These are phyloP conservation scores for Corythornis cristatus DNA, from an alignment of 2,113 vertebrate genomes.

Conservation along the genomic window DNA sequence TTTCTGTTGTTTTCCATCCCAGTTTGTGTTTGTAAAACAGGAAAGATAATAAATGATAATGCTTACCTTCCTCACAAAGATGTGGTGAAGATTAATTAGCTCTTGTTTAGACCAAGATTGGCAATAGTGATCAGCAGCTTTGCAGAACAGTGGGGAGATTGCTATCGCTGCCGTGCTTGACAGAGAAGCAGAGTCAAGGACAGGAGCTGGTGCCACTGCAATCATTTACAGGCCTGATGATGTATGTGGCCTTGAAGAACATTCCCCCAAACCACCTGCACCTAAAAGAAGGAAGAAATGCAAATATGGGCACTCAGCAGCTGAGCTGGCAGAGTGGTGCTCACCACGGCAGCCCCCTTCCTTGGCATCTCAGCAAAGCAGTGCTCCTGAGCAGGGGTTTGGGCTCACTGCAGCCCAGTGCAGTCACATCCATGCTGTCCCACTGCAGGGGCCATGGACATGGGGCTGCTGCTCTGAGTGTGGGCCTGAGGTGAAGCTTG, in stretches of 20 bases:
- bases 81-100: constrained; percentile 55
- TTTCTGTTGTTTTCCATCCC: constrained; percentile 17
- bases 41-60: constrained; percentile 47
- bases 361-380: neutral
- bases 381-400: neutral
- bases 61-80: constrained; percentile 11
- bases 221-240: neutral
- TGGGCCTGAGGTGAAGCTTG: neutral
- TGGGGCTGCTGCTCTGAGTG: neutral
- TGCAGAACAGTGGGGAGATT: constrained; percentile 30
- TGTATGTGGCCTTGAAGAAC: constrained; percentile 29
- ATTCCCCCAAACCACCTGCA: neutral
- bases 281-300: neutral
- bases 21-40: constrained; percentile 31
- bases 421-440: neutral
- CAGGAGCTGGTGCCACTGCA: constrained; percentile 29
- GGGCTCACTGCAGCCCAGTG: neutral
- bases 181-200: constrained; percentile 54
- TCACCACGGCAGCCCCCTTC: rapidly evolving
- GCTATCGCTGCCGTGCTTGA: neutral
- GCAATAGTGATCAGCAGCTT: constrained; percentile 27
- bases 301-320: neutral
- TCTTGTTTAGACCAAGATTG: constrained; percentile 29
- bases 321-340: rapidly evolving
- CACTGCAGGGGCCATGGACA: neutral